phyloP scores from a whole-genome alignment of 2,113 vertebrate species.

The Silurus glanis region DNA sequence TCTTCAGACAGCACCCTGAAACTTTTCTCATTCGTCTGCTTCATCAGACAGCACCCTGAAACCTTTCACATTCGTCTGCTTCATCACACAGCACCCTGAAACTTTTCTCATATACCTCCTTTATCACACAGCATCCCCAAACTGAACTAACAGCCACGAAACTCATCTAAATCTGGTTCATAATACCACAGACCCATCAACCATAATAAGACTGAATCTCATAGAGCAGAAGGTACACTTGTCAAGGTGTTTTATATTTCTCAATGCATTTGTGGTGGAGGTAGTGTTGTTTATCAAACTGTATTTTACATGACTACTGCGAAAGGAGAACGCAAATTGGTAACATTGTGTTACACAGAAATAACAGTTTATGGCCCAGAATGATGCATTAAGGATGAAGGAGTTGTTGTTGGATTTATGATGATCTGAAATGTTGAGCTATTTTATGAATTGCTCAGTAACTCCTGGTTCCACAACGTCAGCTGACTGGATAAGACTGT shows the following conservation, averaged over 20 bases:
- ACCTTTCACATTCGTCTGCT: constrained; percentile 29
- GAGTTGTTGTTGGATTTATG: too few species aligned
- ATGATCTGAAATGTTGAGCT: too few species aligned
- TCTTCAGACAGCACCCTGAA: too few species aligned
- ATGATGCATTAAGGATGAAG: too few species aligned
- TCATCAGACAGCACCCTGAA: background rate
- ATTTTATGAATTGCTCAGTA: too few species aligned
- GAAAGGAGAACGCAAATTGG: background rate
- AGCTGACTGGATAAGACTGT: too few species aligned
- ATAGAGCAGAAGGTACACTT: background rate
- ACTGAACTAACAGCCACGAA: constrained; percentile 42
- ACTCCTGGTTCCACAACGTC: too few species aligned
- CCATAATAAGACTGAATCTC: background rate
- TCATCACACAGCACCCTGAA: background rate
- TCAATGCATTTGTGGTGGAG: background rate
- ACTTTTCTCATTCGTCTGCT: too few species aligned
- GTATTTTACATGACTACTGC: background rate
- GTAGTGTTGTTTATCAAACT: background rate
- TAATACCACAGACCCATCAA: background rate
- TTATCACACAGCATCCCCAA: constrained; percentile 5
- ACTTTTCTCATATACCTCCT: constrained; percentile 27
- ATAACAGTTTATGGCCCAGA: background rate
- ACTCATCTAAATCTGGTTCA: background rate
- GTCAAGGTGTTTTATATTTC: background rate
- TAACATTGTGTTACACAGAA: background rate